Conservation (phyloP, 2,113 vertebrate species). For the Calonectris borealis region DNA sequence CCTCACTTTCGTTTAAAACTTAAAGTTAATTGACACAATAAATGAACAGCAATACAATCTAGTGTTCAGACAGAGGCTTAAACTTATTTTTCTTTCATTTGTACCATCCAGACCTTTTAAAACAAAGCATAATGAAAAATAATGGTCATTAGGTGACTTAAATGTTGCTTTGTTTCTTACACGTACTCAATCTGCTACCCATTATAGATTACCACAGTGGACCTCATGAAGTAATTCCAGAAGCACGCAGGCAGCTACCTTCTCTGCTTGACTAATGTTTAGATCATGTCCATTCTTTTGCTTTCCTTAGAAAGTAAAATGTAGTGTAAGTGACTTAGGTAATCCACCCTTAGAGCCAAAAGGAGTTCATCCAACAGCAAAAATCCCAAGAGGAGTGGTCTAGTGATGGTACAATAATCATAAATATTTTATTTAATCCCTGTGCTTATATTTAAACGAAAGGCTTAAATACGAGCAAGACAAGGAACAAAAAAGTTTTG, state of each 20-base stretch:
- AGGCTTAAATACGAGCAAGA: neutral
- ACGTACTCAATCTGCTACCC: neutral
- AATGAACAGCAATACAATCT: neutral
- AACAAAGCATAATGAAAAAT: neutral
- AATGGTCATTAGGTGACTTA: neutral
- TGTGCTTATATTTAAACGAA: neutral
- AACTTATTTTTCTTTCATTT: neutral
- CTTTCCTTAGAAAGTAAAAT: neutral
- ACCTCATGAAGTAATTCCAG: neutral
- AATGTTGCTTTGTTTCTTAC: neutral
- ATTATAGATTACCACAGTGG: neutral
- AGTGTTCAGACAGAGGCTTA: neutral
- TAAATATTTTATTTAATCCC: neutral
- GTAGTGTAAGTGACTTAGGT: neutral
- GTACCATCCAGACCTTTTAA: neutral
- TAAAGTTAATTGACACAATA: neutral
- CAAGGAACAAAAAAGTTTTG: neutral
- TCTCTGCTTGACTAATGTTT: neutral
- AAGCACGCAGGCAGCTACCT: neutral
- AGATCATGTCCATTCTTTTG: neutral
- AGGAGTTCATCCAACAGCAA: neutral
- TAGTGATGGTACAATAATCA: neutral
- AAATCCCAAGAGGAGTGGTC: neutral
- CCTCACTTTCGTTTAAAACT: neutral
- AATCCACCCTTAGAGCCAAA: neutral